Base-by-base conservation (phyloP, 2,113 vertebrate species). In the Coreoperca whiteheadi region DNA sequence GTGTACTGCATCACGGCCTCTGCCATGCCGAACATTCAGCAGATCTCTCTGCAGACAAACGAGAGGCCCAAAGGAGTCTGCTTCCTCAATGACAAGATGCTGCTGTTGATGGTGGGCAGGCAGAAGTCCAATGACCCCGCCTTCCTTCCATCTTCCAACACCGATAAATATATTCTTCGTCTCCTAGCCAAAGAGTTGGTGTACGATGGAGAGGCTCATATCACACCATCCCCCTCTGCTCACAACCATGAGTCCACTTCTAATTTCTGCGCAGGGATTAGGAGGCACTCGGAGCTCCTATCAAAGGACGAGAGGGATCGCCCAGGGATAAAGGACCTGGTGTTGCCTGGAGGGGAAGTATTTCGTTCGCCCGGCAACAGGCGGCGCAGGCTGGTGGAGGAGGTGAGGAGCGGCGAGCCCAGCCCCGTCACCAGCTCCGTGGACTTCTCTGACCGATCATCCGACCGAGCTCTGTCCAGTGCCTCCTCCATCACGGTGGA, bases 21-120 rank as follows among this genome's bases (percentile, higher is more conserved):
- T 0, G 94, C 83, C 54, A 95, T 97, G 91, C 96, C 97, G n/a
- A 97, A 97, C 77, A 95, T 96, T 66, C 97, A 98, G 87, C 97
- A 97, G 83, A 97, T 99, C 88, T 96, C 96, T 1, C 93, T 99
- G 41, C 96, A 97, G 89, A 94, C 94, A 28, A 96, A 93, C 0
- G 98, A 99, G 83, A 95, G 96, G 57, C 98, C 98, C 1, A 99
- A 99, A 91, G 98, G 98, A 1, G 72, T 99, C 2, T 97, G 97
- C 85, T 99, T 99, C 89, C 93, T 99, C 84, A 96, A 91, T 25
- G 95, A 97, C 64, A 97, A 95, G 88, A 93, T 96, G 72, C 92
- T 99, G 85, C 76, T 99, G 59, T 89, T 99, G 85, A 95, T 98
- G 91, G 96, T 99, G 57, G 98, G 98, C 82, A 95, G 72, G 77